Evolutionary conservation across 2,113 vertebrate species (phyloP).

Genomic region (Eolophus roseicapilla): DNA sequence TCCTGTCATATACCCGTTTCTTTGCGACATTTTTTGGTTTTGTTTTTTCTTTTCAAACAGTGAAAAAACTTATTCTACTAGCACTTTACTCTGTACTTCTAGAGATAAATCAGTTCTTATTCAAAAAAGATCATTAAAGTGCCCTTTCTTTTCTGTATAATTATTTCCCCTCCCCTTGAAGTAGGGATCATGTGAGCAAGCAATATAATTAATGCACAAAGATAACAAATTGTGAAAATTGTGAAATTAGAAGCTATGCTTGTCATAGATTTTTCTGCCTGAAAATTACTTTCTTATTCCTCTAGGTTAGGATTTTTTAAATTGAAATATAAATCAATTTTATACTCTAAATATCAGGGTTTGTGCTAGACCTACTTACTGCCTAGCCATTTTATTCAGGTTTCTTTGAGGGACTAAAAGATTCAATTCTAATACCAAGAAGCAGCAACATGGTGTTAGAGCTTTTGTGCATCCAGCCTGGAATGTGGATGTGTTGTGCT

Average conservation of each 20-base stretch:
- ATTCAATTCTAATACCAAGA: neutral
- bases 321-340: neutral
- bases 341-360: neutral
- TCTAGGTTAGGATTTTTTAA: neutral
- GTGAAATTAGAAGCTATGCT: neutral
- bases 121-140: neutral
- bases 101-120: neutral
- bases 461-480: neutral
- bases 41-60: neutral
- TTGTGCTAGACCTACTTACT: neutral
- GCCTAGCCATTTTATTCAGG: neutral
- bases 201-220: neutral
- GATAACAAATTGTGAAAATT: neutral
- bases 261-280: neutral
- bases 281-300: neutral
- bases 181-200: neutral
- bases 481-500: neutral
- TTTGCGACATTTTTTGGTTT: neutral
- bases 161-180: neutral
- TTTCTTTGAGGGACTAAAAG: neutral
- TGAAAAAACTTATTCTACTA: neutral
- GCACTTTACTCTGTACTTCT: neutral
- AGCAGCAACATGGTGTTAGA: neutral
- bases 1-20: neutral
- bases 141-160: neutral